phyloP scores from a whole-genome alignment of 2,888 invertebrate genomes.

The Odontothrips loti region DNA sequence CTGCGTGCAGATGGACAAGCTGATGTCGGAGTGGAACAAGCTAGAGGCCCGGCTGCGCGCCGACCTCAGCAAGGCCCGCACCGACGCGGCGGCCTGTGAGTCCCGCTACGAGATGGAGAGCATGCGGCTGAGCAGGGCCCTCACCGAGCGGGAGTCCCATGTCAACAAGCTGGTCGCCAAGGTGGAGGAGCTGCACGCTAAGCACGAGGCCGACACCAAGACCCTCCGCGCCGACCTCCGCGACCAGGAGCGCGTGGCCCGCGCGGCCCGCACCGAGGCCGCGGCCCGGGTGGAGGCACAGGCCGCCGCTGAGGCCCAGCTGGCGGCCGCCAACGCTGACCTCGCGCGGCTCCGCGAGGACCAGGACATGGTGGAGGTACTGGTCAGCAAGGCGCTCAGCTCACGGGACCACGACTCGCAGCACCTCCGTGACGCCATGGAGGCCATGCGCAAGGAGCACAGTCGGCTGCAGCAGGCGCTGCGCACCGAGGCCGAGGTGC shows the following conservation, averaged over 20 bases:
- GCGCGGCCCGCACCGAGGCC: background rate
- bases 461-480: background rate
- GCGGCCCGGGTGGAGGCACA: background rate
- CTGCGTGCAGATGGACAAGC: background rate
- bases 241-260: background rate
- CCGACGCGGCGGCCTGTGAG: background rate
- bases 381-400: constrained; percentile 7
- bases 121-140: constrained; percentile 4
- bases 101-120: constrained; percentile 10
- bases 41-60: background rate
- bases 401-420: background rate
- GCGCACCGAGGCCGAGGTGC: background rate
- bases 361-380: background rate
- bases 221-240: background rate
- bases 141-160: background rate
- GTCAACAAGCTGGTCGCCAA: background rate
- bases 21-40: background rate
- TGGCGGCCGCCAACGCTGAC: background rate
- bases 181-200: background rate
- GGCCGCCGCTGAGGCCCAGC: background rate
- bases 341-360: background rate
- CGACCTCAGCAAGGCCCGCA: background rate
- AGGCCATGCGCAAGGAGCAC: background rate
- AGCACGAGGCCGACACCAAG: background rate
- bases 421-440: background rate